Conservation (phyloP, 2,888 invertebrate genomes). For the Acutogordius australiensis region DNA sequence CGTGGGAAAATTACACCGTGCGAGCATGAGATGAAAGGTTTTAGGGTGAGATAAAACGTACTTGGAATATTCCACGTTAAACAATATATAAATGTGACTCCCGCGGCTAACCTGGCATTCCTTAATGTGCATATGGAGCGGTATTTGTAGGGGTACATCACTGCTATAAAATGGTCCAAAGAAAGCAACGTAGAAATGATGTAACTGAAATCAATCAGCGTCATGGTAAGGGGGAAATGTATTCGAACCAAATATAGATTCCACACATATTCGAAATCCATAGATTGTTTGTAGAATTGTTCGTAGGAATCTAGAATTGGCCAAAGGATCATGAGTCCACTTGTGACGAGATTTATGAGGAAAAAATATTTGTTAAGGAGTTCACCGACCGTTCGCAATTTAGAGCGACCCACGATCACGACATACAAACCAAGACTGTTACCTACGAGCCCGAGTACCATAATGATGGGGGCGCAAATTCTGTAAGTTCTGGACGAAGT, state of each 20-base stretch:
- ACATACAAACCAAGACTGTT: background rate
- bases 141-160: background rate
- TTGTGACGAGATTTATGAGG: background rate
- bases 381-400: background rate
- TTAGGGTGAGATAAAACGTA: background rate
- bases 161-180: background rate
- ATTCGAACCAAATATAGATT: background rate
- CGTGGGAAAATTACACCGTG: background rate
- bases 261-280: background rate
- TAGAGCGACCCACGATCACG: background rate
- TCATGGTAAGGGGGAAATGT: background rate
- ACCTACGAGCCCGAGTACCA: background rate
- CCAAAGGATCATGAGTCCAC: background rate
- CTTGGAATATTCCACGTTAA: background rate
- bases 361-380: background rate
- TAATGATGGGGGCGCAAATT: background rate
- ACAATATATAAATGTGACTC: background rate
- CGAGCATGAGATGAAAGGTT: background rate
- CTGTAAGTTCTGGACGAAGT: too few relatives aligned
- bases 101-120: background rate
- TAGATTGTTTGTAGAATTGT: background rate
- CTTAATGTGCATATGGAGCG: background rate
- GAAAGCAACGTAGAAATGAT: background rate
- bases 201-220: background rate
- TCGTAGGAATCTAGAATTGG: constrained; percentile 5